Evolutionary conservation across 2,113 vertebrate species (phyloP).

Genomic region (Gasterosteus aculeatus): DNA sequence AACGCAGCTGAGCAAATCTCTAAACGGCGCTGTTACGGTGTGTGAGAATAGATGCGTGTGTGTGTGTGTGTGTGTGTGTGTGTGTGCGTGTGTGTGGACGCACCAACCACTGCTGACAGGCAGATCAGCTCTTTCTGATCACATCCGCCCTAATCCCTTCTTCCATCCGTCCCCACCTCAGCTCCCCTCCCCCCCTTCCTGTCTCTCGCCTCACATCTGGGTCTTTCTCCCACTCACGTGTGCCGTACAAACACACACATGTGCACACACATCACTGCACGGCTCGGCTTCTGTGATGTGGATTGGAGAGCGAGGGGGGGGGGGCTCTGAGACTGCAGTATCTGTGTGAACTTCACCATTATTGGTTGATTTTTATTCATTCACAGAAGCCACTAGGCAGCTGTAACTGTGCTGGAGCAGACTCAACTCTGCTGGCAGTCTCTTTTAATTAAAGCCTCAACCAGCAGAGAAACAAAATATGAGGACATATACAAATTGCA

Average conservation of each 20-base stretch:
- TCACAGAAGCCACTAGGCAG: background rate
- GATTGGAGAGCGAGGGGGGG: conserved; percentile 22
- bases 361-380: conserved; percentile 10
- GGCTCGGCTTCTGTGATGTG: conserved; percentile 47
- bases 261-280: conserved; percentile 39
- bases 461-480: background rate
- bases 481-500: background rate
- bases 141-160: conserved; percentile 63
- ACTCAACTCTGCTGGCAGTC: background rate
- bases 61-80: background rate
- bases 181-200: conserved; percentile 26
- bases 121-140: conserved; percentile 74
- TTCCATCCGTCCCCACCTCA: conserved; percentile 14
- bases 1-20: conserved; percentile 54
- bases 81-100: background rate
- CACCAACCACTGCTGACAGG: conserved; percentile 66
- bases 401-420: background rate
- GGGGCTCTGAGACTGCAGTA: conserved; percentile 35
- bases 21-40: conserved; percentile 33
- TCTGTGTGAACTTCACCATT: conserved; percentile 36
- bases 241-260: conserved; percentile 44
- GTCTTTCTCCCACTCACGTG: conserved; percentile 77
- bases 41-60: conserved; percentile 36
- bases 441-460: conserved; percentile 10
- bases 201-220: conserved; percentile 76